A percentile compares a stretch with the other conserved stretches of the same genome.
Conservation (phyloP, 2,113 vertebrate species). For the Pheucticus melanocephalus region DNA sequence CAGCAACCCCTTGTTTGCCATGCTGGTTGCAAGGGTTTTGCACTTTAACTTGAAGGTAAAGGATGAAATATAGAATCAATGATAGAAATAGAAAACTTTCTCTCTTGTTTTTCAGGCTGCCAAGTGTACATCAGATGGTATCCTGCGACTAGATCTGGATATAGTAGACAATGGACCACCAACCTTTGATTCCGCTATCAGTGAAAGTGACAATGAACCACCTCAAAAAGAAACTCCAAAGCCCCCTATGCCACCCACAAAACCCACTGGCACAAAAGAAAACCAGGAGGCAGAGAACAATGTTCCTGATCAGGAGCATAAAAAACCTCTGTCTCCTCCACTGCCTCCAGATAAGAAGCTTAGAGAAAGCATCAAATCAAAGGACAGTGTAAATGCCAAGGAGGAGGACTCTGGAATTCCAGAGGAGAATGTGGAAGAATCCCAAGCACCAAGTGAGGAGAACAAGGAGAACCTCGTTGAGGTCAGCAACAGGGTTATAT, state of each 20-base stretch:
- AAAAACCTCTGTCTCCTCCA: conserved; percentile 11
- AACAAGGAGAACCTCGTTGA: conserved; percentile 17
- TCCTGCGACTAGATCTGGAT: conserved; percentile 85
- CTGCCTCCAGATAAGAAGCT: conserved; percentile 70
- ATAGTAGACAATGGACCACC: conserved; percentile 67
- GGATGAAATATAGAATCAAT: not conserved
- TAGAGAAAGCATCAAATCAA: conserved; percentile 66
- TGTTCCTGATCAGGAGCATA: conserved; percentile 11
- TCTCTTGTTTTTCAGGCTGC: conserved; percentile 77
- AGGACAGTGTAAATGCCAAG: conserved; percentile 24
- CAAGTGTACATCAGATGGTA: conserved; percentile 81
- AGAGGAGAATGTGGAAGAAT: not conserved
- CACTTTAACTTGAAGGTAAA: not conserved
- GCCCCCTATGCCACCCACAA: conserved; percentile 69
- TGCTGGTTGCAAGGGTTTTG: not conserved
- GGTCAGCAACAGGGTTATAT: conserved; percentile 40
- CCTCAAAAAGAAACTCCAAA: conserved; percentile 62
- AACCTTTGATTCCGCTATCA: conserved; percentile 40
- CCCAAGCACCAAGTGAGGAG: not conserved
- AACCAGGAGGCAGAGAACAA: conserved; percentile 22
- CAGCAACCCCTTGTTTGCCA: not conserved
- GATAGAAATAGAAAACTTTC: not conserved
- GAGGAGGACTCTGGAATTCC: conserved; percentile 20
- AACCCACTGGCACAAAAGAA: conserved; percentile 48
- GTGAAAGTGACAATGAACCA: conserved; percentile 7